Conservation (phyloP, 2,888 invertebrate genomes). For the Lordiphosa fenestrarum region DNA sequence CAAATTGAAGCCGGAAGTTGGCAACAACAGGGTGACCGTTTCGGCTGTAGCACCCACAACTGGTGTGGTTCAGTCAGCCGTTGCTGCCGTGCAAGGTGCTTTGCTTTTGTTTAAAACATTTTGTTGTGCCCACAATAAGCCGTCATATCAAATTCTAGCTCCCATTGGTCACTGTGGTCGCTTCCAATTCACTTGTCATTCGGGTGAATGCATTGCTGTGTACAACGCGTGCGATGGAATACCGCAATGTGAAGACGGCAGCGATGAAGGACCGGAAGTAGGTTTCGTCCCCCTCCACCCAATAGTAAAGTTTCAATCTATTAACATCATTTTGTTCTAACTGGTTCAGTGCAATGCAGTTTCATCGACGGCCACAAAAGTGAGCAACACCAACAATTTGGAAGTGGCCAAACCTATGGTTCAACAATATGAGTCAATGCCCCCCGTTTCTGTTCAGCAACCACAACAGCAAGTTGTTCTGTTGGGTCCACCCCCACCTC, state of each 20-base stretch:
- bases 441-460: slow-evolving; percentile 40
- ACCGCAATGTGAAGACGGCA: slow-evolving; percentile 94
- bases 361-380: slow-evolving; percentile 41
- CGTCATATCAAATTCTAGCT: slow-evolving; percentile 8
- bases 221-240: slow-evolving; percentile 98
- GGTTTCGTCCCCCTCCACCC: slow-evolving; percentile 28
- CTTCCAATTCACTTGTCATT: slow-evolving; percentile 94
- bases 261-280: slow-evolving; percentile 93
- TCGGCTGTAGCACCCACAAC: slow-evolving; percentile 17
- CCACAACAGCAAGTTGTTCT: slow-evolving; percentile 51
- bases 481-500: slow-evolving; percentile 59
- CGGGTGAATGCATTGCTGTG: slow-evolving; percentile 94
- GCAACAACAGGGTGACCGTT: slow-evolving; percentile 1
- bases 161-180: slow-evolving; percentile 84
- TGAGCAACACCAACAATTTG: slow-evolving; percentile 30
- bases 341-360: slow-evolving; percentile 69
- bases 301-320: not conserved
- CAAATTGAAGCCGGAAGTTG: slow-evolving; percentile 75
- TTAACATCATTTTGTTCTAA: not conserved
- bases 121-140: too few species aligned
- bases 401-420: slow-evolving; percentile 35
- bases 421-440: slow-evolving; percentile 55
- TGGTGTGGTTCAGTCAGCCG: slow-evolving; percentile 41
- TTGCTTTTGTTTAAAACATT: slow-evolving; percentile 17
- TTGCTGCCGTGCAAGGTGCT: slow-evolving; percentile 48